Conservation (phyloP, 2,113 vertebrate species). For the Pterocles burchelli region DNA sequence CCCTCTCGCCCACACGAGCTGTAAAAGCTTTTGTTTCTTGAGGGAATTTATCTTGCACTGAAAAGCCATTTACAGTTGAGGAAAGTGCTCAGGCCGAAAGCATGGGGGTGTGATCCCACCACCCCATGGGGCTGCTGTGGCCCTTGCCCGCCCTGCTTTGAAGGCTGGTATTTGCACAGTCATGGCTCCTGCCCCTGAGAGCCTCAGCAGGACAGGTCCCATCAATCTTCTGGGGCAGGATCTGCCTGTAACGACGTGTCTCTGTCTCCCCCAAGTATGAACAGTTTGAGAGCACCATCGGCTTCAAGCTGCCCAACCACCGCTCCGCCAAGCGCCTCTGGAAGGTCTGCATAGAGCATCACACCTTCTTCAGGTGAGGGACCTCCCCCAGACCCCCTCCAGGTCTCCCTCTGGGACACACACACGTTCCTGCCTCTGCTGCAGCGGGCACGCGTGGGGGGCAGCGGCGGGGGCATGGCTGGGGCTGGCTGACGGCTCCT, state of each 20-base stretch:
- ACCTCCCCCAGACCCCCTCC: neutral
- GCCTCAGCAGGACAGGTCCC: neutral
- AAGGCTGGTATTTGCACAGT: neutral
- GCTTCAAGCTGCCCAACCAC: constrained; percentile 98
- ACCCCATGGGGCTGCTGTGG: neutral
- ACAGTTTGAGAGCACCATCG: constrained; percentile 98
- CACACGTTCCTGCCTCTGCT: neutral
- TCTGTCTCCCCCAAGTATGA: constrained; percentile 84
- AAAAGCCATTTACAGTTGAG: neutral
- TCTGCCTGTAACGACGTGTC: neutral
- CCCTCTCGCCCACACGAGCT: neutral
- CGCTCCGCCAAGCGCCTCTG: constrained; percentile 95
- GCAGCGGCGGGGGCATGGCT: rapidly evolving
- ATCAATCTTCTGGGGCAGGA: neutral
- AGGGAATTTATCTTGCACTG: neutral
- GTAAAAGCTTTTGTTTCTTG: neutral
- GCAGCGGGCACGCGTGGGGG: rapidly evolving
- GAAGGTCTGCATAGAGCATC: constrained; percentile 99
- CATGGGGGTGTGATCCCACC: neutral
- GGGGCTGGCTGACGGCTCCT: neutral
- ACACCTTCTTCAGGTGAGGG: constrained; percentile 97
- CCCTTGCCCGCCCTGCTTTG: neutral
- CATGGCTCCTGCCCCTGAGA: neutral
- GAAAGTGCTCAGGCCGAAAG: neutral
- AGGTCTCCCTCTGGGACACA: neutral